Evolutionary conservation across 2,888 invertebrate species (phyloP).

Genomic region (Drosophila nr. medialis): DNA sequence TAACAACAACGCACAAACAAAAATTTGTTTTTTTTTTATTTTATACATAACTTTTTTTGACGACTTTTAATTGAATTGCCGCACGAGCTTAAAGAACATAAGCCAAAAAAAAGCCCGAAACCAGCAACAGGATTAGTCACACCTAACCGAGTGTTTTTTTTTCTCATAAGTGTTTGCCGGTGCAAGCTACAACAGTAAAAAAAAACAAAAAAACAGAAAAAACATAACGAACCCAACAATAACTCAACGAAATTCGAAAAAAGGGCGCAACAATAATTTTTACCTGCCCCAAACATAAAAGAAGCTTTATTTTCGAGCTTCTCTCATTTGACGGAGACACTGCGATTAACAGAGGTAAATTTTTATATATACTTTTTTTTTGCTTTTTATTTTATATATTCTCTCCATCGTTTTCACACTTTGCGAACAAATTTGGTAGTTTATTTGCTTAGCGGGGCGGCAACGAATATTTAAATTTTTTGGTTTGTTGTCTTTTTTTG

Average conservation of each 20-base stretch:
- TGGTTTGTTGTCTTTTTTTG: slow-evolving; percentile 16
- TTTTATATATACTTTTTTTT: not conserved
- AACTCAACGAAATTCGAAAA: slow-evolving; percentile 34
- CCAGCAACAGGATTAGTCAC: slow-evolving; percentile 68
- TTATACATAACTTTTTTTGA: slow-evolving; percentile 23
- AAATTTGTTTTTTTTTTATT: slow-evolving; percentile 35
- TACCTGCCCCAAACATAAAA: slow-evolving; percentile 31
- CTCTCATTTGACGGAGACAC: slow-evolving; percentile 37
- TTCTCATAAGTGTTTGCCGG: slow-evolving; percentile 61
- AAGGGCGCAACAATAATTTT: slow-evolving; percentile 24
- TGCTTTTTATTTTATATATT: not conserved
- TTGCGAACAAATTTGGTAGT: slow-evolving; percentile 28
- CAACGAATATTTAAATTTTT: slow-evolving; percentile 7
- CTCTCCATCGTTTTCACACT: slow-evolving; percentile 48
- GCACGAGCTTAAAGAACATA: slow-evolving; percentile 31
- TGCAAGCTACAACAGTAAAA: slow-evolving; percentile 41
- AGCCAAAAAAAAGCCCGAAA: slow-evolving; percentile 33
- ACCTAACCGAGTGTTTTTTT: slow-evolving; percentile 53
- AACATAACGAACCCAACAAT: slow-evolving; percentile 32
- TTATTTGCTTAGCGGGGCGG: slow-evolving; percentile 34
- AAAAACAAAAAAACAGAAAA: slow-evolving; percentile 2
- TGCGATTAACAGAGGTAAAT: slow-evolving; percentile 51
- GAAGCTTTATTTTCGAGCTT: slow-evolving; percentile 20
- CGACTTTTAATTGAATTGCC: slow-evolving; percentile 40
- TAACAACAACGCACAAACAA: slow-evolving; percentile 22